Evolutionary conservation across 2,797 vertebrate genomes (phyloP), one percentile per base, ranked within the genome.

Genomic region (Chrysocyon brachyurus): DNA sequence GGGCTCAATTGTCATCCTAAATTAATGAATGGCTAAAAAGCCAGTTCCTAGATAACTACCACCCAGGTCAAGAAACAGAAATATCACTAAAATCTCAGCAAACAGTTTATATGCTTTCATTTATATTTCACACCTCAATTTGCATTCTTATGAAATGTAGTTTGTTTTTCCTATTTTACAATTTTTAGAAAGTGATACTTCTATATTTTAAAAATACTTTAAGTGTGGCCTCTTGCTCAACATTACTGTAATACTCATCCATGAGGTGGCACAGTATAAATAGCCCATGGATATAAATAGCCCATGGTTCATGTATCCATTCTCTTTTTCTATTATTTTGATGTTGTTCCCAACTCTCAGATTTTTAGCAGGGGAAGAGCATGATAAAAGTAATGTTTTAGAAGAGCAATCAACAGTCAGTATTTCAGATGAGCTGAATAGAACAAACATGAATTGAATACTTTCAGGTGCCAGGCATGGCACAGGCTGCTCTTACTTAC

Each of bases 401-500:
- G 54, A 24, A 56, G 63, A 82, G 26, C 72, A 33, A 19, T n/a
- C 33, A 72, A n/a, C 10, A 8, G n/a, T 63, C n/a, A 87, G 49
- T 82, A 56, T 54, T 4, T 64, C 54, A 3, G 19, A 46, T 6
- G 46, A 28, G 21, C 17, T 86, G 26, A 57, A 73, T 6, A 64
- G 63, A 73, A 11, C 16, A 7, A 81, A 17, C 22, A 36, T 31
- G 12, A 24, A 14, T 3, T 46, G 52, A 66, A 40, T 3, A 61
- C 9, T 24, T 33, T 79, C 21, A 31, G 0, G 5, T 16, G 5
- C 63, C 33, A 15, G 10, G 3, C 77, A 54, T 10, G 8, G 33
- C 33, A 40, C 1, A 11, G 21, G 4, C 26, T 0, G 0, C 78
- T 16, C n/a, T 68, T 12, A 19, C 16, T 19, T 28, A 49, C 7